phyloP scores from a whole-genome alignment of 1,140 invertebrate genomes.

The Frieseomelitta varia region DNA sequence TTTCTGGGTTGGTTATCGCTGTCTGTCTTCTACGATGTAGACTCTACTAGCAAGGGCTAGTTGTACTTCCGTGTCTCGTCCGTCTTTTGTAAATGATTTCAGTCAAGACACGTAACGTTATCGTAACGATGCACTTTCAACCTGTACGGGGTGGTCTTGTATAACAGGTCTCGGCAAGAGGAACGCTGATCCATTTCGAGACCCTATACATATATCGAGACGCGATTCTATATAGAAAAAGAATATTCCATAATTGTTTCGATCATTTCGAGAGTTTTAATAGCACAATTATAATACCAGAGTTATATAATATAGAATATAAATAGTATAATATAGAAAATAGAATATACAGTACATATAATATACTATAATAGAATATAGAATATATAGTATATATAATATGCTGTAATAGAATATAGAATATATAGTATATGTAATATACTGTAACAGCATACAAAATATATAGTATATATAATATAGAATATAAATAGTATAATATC shows the following conservation, averaged over 20 bases:
- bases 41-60: not conserved
- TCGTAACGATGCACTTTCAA: conserved; percentile 23
- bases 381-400: too few species aligned
- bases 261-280: not conserved
- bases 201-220: not conserved
- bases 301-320: too few species aligned
- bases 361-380: too few species aligned
- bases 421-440: too few species aligned
- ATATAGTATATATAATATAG: too few species aligned
- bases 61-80: not conserved
- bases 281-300: not conserved
- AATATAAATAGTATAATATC: too few species aligned
- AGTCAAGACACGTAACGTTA: conserved; percentile 11
- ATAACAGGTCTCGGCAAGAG: not conserved
- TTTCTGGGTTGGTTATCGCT: conserved; percentile 23
- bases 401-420: too few species aligned
- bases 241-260: not conserved
- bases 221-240: not conserved
- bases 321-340: too few species aligned
- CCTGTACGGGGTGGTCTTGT: not conserved
- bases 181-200: not conserved
- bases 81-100: conserved; percentile 24
- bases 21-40: not conserved
- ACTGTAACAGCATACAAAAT: too few species aligned
- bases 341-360: too few species aligned